phyloP scores from a whole-genome alignment of 2,888 invertebrate genomes.

The Lottia scabra region DNA sequence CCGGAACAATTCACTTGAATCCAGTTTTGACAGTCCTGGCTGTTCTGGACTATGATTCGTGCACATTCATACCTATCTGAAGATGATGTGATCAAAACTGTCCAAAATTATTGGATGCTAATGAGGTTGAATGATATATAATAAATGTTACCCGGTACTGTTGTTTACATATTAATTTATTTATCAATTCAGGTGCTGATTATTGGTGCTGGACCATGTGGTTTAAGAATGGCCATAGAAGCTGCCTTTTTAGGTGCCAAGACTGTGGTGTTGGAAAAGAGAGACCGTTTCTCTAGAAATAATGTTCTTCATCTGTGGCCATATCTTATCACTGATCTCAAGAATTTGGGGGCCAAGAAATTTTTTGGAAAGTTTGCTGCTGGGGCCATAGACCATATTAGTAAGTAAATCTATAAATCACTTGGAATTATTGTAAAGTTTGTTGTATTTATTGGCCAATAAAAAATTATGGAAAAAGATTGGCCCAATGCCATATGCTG shows the following conservation, averaged over 20 bases:
- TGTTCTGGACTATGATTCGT: too few relatives aligned
- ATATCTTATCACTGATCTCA: conserved; percentile 95
- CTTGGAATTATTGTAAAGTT: too few relatives aligned
- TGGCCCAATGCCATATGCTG: too few relatives aligned
- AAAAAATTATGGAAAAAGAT: too few relatives aligned
- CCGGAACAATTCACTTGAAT: too few relatives aligned
- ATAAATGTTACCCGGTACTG: too few relatives aligned
- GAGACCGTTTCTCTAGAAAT: conserved; percentile 81
- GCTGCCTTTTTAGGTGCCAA: conserved; percentile 95
- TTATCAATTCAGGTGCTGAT: conserved; percentile 77
- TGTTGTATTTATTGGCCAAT: too few relatives aligned
- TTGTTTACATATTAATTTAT: background rate
- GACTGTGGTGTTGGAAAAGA: conserved; percentile 90
- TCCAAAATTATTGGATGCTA: too few relatives aligned
- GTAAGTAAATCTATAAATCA: conserved; percentile 70
- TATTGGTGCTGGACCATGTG: conserved; percentile 96
- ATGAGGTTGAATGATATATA: too few relatives aligned
- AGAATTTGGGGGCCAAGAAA: conserved; percentile 94
- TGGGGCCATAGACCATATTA: conserved; percentile 97
- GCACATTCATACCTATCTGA: too few relatives aligned
- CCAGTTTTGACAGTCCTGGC: too few relatives aligned
- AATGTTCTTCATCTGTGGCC: conserved; percentile 99
- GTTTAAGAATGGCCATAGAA: conserved; percentile 94
- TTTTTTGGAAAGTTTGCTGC: conserved; percentile 99
- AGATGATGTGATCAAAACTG: too few relatives aligned